Base-by-base conservation (phyloP, 2,113 vertebrate genomes). In the Eupsittula cactorum region DNA sequence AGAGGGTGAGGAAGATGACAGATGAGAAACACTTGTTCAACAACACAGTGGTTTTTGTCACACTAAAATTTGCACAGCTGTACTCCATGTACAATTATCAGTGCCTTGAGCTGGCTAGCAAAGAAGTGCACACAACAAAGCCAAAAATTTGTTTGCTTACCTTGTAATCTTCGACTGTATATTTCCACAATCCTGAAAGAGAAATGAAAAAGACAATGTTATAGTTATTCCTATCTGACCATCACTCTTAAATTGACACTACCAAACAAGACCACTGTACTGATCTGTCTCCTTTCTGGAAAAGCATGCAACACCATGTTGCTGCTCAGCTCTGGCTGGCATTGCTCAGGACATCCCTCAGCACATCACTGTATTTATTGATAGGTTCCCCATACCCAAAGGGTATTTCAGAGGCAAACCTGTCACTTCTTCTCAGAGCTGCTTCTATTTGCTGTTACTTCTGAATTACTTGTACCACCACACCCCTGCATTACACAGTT, bases 141-240 rank as follows among this genome's bases (percentile, higher is more conserved):
- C 23, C 42, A 28, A n/a, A 63, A 74, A 35, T 20, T 10, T 3
- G 5, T 13, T 19, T 20, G 24, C 64, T 97, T 98, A 99, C 99
- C 99, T 98, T 99, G 99, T 86, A 99, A 97, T 97, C 99, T 98
- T 94, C 99, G 98, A 71, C 99, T 99, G 97, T 99, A 99, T 91
- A 99, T 99, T 98, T 99, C 99, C 95, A 99, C 99, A 7, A 99
- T 99, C 98, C 99, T 99, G 84, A 78, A 96, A 91, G 63, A 96
- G 82, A 86, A 63, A 90, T 31, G n/a, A 35, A 81, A 94, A 70
- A 65, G n/a, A 41, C 11, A 62, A 6, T 3, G 7, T 79, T 65
- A 63, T 0, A 35, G 15, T 68, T 75, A 71, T 19, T 69, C 35
- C 77, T 63, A 46, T 4, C 49, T 20, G 16, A 62, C 8, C 33